Evolutionary conservation across 2,888 invertebrate genomes (phyloP).

Genomic region (Amiota mariae): DNA sequence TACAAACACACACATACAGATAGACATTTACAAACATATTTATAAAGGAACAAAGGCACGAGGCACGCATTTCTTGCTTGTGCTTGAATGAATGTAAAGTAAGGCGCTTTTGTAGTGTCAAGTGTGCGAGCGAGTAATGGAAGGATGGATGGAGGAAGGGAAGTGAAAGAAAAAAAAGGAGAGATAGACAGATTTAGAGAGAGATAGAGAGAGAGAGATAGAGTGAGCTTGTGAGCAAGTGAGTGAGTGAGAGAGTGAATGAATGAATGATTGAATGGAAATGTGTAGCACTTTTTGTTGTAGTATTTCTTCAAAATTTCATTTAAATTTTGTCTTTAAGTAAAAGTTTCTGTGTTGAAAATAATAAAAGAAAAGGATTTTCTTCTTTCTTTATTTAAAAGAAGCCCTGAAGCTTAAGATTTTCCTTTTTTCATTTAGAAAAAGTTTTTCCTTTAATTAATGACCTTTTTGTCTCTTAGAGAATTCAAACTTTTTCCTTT

Average conservation of each 20-base stretch:
- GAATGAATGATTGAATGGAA: no score
- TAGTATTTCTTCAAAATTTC: no score
- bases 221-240: neutral
- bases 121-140: slow-evolving; percentile 25
- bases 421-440: neutral
- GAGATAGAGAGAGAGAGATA: neutral
- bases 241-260: neutral
- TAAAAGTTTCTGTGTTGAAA: no score
- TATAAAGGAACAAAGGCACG: no score
- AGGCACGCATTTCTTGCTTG: no score
- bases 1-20: slow-evolving; percentile 19
- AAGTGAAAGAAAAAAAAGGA: neutral
- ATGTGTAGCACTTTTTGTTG: neutral
- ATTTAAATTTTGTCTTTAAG: no score
- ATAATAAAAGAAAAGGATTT: no score
- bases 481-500: no score
- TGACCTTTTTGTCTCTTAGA: neutral
- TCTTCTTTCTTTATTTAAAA: no score
- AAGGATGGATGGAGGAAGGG: neutral
- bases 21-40: neutral
- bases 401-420: no score
- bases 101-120: slow-evolving; percentile 42
- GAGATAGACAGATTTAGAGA: neutral
- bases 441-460: neutral
- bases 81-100: slow-evolving; percentile 11